Evolutionary conservation across 1,140 invertebrate genomes (phyloP).

Genomic region (Achatina immaculata): DNA sequence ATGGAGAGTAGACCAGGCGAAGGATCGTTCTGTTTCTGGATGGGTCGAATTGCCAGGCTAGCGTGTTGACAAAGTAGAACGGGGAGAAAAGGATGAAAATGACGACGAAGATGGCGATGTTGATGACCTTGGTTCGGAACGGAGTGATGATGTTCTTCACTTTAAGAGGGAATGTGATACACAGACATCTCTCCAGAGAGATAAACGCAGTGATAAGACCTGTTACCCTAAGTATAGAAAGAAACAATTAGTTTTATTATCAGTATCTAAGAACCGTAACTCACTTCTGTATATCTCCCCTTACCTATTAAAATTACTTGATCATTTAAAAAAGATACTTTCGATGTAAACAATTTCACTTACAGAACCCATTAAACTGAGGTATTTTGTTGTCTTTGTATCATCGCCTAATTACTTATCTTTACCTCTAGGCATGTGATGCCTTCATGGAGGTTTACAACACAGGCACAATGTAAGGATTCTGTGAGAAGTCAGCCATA

Average conservation of each 20-base stretch:
- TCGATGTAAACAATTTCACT: no score
- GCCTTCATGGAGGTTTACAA: no score
- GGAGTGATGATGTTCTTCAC: neutral
- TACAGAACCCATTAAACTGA: no score
- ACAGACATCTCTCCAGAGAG: slow-evolving; percentile 1
- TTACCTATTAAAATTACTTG: no score
- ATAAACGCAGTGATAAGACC: neutral
- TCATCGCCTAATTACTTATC: neutral
- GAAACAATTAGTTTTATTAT: no score
- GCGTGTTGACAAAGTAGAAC: neutral
- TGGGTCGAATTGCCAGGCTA: neutral
- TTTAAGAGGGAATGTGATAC: neutral
- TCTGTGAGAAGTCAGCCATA: no score
- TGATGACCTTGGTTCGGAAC: neutral
- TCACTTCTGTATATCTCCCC: no score
- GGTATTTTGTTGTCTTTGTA: no score
- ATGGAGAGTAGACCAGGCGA: neutral
- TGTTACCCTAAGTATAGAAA: neutral
- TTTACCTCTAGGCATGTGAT: no score
- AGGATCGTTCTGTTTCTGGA: neutral
- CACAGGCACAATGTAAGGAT: no score
- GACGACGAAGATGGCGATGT: neutral
- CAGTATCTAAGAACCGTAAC: no score
- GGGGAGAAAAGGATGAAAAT: neutral
- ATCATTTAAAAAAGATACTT: no score